Base-by-base conservation (phyloP, 2,888 invertebrate species). In the Cheilosia vernalis region DNA sequence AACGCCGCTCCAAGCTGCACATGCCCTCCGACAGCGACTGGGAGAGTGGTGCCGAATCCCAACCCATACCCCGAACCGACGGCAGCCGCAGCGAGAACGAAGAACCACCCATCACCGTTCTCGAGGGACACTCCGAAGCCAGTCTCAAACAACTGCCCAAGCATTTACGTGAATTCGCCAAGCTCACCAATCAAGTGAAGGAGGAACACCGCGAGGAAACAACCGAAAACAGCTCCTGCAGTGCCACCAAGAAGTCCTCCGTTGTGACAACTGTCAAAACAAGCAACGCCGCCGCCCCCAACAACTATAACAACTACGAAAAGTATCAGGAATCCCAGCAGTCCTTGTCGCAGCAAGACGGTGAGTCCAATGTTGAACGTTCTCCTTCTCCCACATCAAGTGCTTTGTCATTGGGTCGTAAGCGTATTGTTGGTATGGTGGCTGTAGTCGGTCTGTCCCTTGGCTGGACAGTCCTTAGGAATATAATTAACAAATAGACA, bases 141-240 rank as follows among this genome's bases (percentile, higher is more conserved):
- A 95, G 95, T 88, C 93, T 95, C 55, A 93, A 93, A 72, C 94
- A 94, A 83, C 93, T 97, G 82, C 97, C 97, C 5, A 95, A 93
- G 89, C 97, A 97, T 92, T 93, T 97, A 89, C 95, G 95, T 89
- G 97, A 97, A 89, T 96, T 97, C 90, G 95, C 96, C 88, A 94
- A 93, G 89, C 94, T 92, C 70, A 90, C 91, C 10, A 90, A 88
- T 53, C 88, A 90, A 87, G 87, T 90, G 27, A 87, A 88, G 60
- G 89, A 90, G 74, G 90, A 91, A 72, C 89, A 89, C 9, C 88
- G 88, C 1, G 89, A 91, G 76, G 89, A 89, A 76, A 87, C 88
- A 10, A 89, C 88, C 51, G 90, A 89, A 13, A 90, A 90, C 40
- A 87, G 89, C 3, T 84, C 88, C 9, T 90, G 93, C 88, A 89